These are phyloP conservation scores for Acanthopagrus latus DNA, from an alignment of 2,797 vertebrate genomes.

Conservation along the genomic window DNA sequence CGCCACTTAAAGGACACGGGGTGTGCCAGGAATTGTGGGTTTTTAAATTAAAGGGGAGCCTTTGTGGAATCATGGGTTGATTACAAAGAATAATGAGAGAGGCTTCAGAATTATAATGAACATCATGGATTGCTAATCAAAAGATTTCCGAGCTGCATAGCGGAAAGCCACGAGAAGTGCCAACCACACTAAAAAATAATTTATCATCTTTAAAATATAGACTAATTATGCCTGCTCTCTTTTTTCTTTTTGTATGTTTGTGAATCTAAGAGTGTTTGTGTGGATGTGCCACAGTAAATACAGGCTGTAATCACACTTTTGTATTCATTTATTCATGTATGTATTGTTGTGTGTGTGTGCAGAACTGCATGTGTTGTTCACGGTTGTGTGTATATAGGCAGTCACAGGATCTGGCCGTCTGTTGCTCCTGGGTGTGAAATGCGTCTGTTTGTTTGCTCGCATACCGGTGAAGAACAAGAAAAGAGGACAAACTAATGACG, in stretches of 20 bases:
- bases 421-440: slow-evolving; percentile 31
- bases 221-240: slow-evolving; percentile 34
- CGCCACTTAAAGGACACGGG: slow-evolving; percentile 58
- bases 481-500: slow-evolving; percentile 70
- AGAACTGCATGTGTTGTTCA: slow-evolving; percentile 2
- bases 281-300: slow-evolving; percentile 17
- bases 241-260: slow-evolving; percentile 11
- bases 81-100: slow-evolving; percentile 72
- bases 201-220: slow-evolving; percentile 53
- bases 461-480: slow-evolving; percentile 46
- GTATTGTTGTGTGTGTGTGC: not conserved
- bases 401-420: not conserved
- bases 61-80: slow-evolving; percentile 67
- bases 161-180: slow-evolving; percentile 51
- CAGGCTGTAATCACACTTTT: slow-evolving; percentile 10
- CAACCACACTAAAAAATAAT: slow-evolving; percentile 62
- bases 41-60: slow-evolving; percentile 68
- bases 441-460: slow-evolving; percentile 59
- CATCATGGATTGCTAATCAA: slow-evolving; percentile 66
- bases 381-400: not conserved
- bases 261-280: slow-evolving; percentile 10
- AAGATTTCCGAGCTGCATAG: slow-evolving; percentile 61
- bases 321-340: slow-evolving; percentile 36
- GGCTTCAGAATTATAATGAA: slow-evolving; percentile 60
- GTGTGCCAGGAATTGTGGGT: slow-evolving; percentile 40